These are phyloP conservation scores for Todus mexicanus DNA, from an alignment of 2,797 vertebrate genomes.

Conservation along the genomic window DNA sequence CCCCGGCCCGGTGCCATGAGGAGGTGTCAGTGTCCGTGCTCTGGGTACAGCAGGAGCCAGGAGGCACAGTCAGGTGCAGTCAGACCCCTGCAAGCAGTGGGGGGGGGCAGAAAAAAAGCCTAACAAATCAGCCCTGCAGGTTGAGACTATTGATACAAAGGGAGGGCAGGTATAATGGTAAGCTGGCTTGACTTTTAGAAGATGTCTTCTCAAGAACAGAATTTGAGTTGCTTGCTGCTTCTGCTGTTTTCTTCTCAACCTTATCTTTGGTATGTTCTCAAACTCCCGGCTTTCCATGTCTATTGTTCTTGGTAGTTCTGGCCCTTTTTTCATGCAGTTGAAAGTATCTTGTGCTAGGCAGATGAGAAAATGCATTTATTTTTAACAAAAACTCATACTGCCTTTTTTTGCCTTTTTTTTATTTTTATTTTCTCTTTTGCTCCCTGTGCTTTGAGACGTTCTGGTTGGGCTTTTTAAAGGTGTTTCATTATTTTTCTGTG, in stretches of 20 bases:
- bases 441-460: neutral
- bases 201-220: neutral
- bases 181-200: neutral
- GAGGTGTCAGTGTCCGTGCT: neutral
- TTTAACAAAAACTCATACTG: neutral
- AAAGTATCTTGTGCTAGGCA: neutral
- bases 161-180: neutral
- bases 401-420: no score
- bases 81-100: accelerated
- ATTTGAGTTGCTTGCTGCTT: neutral
- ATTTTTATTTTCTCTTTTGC: no score
- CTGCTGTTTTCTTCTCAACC: neutral
- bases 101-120: no score
- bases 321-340: neutral
- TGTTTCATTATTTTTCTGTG: neutral
- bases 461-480: neutral
- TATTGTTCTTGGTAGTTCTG: neutral
- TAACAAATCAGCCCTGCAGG: accelerated
- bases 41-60: neutral
- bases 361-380: neutral
- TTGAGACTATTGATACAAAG: neutral
- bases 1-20: accelerated
- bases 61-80: neutral
- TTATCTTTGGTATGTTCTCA: neutral
- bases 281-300: neutral